Evolutionary conservation across 2,113 vertebrate genomes (phyloP).

Genomic region (Opisthocomus hoazin): DNA sequence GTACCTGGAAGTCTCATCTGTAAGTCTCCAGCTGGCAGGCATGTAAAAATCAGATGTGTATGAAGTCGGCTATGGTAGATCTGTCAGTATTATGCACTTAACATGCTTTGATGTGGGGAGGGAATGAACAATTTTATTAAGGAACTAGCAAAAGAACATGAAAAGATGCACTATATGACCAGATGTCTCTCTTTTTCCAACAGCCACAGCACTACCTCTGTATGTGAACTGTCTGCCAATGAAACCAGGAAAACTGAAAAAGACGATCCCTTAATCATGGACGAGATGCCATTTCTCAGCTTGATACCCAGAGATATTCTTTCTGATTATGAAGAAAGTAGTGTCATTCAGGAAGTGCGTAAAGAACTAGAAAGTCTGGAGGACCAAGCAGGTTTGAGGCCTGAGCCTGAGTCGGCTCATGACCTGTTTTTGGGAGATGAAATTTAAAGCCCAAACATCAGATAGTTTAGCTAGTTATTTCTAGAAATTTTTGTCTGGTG

Average conservation of each 20-base stretch:
- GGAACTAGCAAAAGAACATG: background rate
- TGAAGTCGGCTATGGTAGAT: background rate
- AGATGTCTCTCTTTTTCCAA: background rate
- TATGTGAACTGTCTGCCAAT: constrained; percentile 57
- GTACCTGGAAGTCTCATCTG: background rate
- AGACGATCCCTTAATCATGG: background rate
- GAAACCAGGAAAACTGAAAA: background rate
- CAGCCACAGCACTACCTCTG: constrained; percentile 63
- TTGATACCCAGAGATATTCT: constrained; percentile 38
- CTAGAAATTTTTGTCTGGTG: background rate
- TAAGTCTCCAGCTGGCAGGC: background rate
- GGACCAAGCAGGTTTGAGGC: background rate
- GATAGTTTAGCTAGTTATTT: background rate
- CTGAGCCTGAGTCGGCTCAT: background rate
- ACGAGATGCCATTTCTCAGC: constrained; percentile 41
- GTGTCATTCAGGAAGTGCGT: constrained; percentile 59
- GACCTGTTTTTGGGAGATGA: constrained; percentile 55
- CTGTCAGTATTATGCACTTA: background rate
- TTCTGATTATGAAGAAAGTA: constrained; percentile 30
- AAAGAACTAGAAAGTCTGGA: constrained; percentile 68
- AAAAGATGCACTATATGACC: rapidly evolving
- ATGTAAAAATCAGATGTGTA: background rate
- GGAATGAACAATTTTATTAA: background rate
- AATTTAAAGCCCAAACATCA: constrained; percentile 40
- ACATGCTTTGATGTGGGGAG: background rate